A percentile compares a stretch with the other conserved stretches of the same genome.
Evolutionary conservation across 2,888 invertebrate genomes (phyloP).

Genomic region (Drepanosiphum platanoidis): DNA sequence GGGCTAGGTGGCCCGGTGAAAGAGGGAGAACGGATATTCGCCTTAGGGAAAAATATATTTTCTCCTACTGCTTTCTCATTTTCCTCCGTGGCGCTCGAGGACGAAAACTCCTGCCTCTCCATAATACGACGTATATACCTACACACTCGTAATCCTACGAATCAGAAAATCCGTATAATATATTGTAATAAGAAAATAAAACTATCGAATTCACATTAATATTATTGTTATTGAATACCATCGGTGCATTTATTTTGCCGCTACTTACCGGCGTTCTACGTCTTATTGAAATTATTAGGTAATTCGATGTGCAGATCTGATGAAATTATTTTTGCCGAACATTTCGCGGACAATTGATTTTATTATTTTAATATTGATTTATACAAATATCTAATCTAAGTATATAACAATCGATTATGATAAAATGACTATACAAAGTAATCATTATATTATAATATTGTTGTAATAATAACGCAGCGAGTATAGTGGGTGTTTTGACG

Average conservation of each 20-base stretch:
- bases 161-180: background rate
- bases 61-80: background rate
- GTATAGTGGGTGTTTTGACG: too few species aligned
- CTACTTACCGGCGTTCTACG: too few species aligned
- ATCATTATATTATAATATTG: background rate
- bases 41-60: background rate
- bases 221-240: background rate
- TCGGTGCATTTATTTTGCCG: background rate
- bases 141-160: background rate
- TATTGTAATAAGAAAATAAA: background rate
- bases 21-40: background rate
- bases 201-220: background rate
- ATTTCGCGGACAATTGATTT: background rate
- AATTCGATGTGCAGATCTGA: background rate
- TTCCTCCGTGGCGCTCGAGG: background rate
- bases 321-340: background rate
- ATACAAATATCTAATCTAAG: too few species aligned
- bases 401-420: background rate
- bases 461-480: background rate
- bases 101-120: background rate
- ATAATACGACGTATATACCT: background rate
- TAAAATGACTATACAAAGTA: background rate
- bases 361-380: too few species aligned
- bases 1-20: background rate
- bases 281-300: conserved; percentile 2